Conservation (phyloP, 2,888 invertebrate species). For the Stenotaenia linearis region DNA sequence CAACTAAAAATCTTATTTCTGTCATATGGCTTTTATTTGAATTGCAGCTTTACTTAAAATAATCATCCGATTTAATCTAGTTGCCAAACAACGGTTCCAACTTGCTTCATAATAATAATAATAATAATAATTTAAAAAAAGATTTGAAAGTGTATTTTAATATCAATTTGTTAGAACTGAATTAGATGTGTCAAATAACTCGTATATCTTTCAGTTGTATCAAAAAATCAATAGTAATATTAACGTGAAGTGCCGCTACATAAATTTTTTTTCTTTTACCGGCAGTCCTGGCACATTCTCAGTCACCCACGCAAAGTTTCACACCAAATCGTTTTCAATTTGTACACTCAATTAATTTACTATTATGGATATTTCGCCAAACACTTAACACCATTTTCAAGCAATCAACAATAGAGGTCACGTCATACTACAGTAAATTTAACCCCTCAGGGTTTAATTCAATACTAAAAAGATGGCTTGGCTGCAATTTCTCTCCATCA, state of each 20-base stretch:
- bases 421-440: not conserved
- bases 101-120: no score
- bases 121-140: no score
- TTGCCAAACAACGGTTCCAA: no score
- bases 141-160: no score
- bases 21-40: not conserved
- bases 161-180: not conserved
- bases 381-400: not conserved
- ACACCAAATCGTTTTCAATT: not conserved
- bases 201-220: not conserved
- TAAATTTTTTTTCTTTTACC: not conserved
- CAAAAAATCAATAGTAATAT: not conserved
- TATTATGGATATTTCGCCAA: not conserved
- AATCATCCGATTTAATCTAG: not conserved
- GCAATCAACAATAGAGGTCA: not conserved
- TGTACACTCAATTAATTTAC: not conserved
- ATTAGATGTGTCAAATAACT: not conserved
- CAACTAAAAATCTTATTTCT: not conserved
- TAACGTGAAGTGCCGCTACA: not conserved
- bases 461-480: not conserved
- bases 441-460: not conserved
- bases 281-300: not conserved
- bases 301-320: not conserved
- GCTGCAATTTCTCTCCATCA: slow-evolving; percentile 14
- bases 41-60: not conserved